These are phyloP conservation scores for Sus cebifrons DNA, from an alignment of 2,797 vertebrate genomes.

Conservation along the genomic window DNA sequence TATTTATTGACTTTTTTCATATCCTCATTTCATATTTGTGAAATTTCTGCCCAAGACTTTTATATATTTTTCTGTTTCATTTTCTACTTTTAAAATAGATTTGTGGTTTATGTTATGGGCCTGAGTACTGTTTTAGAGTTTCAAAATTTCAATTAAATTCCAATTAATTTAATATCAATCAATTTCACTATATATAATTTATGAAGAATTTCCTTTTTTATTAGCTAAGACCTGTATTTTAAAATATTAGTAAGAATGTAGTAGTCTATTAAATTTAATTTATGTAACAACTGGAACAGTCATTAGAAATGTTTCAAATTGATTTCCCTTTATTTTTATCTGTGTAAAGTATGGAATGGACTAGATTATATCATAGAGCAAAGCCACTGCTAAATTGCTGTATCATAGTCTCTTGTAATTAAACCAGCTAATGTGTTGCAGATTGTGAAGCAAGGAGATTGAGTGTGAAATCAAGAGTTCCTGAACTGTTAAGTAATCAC, in stretches of 20 bases:
- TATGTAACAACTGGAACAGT: background rate
- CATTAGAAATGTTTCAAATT: background rate
- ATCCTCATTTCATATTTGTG: background rate
- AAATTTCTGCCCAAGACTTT: background rate
- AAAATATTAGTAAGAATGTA: background rate
- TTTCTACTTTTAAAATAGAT: conserved; percentile 20
- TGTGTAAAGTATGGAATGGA: background rate
- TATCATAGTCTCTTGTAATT: background rate
- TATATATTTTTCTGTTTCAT: background rate
- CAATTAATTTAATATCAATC: background rate
- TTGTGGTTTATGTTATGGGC: background rate
- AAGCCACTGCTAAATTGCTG: background rate
- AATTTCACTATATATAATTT: background rate
- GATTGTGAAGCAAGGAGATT: background rate
- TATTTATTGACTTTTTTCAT: conserved; percentile 14
- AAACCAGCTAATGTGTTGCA: background rate
- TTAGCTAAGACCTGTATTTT: background rate
- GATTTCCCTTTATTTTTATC: background rate
- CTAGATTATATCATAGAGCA: background rate
- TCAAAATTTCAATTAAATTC: background rate
- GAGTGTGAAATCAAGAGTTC: background rate
- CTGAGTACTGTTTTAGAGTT: background rate
- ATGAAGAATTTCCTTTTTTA: background rate
- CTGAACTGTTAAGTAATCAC: background rate
- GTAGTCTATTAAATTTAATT: background rate